phyloP scores from a whole-genome alignment of 2,113 vertebrate genomes.

The Ia io region DNA sequence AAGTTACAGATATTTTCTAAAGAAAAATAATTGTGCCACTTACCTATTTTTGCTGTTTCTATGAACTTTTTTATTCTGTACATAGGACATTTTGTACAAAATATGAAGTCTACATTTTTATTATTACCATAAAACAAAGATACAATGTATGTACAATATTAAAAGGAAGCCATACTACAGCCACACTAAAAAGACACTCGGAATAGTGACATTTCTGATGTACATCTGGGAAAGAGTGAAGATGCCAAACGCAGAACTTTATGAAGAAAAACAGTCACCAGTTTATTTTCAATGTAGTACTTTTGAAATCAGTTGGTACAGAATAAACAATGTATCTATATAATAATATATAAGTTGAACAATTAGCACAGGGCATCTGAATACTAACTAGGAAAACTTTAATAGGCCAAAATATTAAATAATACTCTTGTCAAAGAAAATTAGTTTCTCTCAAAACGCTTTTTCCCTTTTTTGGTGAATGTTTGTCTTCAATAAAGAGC shows the following conservation, averaged over 20 bases:
- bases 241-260: conserved; percentile 85
- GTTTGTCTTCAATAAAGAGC: conserved; percentile 88
- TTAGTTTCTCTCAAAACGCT: conserved; percentile 58
- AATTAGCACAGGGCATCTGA: conserved; percentile 70
- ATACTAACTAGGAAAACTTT: conserved; percentile 69
- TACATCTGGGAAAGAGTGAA: conserved; percentile 83
- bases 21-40: conserved; percentile 88
- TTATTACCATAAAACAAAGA: conserved; percentile 96
- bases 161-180: conserved; percentile 92
- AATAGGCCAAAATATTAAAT: conserved; percentile 72
- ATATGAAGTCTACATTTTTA: conserved; percentile 99
- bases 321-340: conserved; percentile 68
- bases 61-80: conserved; percentile 92
- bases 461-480: conserved; percentile 84
- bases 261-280: conserved; percentile 88
- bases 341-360: conserved; percentile 69
- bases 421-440: conserved; percentile 65
- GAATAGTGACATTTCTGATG: conserved; percentile 86
- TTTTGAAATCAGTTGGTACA: conserved; percentile 75
- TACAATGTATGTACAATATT: conserved; percentile 99
- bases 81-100: conserved; percentile 98
- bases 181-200: conserved; percentile 94
- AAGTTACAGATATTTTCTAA: conserved; percentile 83
- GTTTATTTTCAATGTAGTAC: conserved; percentile 57
- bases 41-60: conserved; percentile 87